phyloP scores from a whole-genome alignment of 2,888 invertebrate genomes.

The Augochlorella aurata region DNA sequence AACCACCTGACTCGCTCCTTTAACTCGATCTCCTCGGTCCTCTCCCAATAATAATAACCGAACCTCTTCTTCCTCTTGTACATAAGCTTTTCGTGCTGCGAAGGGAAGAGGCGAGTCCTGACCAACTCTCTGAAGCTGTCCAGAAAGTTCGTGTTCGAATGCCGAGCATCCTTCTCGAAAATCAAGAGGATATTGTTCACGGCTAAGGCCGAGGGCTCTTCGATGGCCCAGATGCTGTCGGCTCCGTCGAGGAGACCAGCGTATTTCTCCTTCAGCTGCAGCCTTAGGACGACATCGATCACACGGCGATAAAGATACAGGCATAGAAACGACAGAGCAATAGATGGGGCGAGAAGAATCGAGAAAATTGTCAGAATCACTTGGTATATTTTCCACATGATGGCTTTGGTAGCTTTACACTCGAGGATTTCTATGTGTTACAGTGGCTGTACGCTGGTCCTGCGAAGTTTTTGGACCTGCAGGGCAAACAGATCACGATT shows the following conservation, averaged over 20 bases:
- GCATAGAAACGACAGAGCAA: conserved; percentile 42
- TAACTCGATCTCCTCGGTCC: conserved; percentile 78
- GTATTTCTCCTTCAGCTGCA: conserved; percentile 79
- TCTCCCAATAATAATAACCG: conserved; percentile 84
- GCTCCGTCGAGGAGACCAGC: conserved; percentile 83
- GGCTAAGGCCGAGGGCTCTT: conserved; percentile 82
- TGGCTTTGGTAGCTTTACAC: neutral
- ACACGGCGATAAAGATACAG: conserved; percentile 65
- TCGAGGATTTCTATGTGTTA: neutral
- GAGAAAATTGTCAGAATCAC: conserved; percentile 57
- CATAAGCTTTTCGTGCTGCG: conserved; percentile 80
- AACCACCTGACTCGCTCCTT: conserved; percentile 82
- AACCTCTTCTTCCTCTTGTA: conserved; percentile 81
- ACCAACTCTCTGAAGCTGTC: conserved; percentile 61
- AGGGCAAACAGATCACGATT: neutral
- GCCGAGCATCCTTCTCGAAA: conserved; percentile 77
- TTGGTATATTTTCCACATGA: conserved; percentile 46
- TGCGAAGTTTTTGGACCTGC: neutral
- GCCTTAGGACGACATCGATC: conserved; percentile 60
- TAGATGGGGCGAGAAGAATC: conserved; percentile 59
- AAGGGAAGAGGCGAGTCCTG: conserved; percentile 58
- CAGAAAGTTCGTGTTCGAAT: conserved; percentile 57
- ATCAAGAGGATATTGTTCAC: conserved; percentile 83
- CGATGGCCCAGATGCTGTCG: conserved; percentile 84
- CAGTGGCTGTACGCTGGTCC: neutral